Conservation (phyloP, 2,888 invertebrate genomes). For the Falcaria lacertinaria region DNA sequence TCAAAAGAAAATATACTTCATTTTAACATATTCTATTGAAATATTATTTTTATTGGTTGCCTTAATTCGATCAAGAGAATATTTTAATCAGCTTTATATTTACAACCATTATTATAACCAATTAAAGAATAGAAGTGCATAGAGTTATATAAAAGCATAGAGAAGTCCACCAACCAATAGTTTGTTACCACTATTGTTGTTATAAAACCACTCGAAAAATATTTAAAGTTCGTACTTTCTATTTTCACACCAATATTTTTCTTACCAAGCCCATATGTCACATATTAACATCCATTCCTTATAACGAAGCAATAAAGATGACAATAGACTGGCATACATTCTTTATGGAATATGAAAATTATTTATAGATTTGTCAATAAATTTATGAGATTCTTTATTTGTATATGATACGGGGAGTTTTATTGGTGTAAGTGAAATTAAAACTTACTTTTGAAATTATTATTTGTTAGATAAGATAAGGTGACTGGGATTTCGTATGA, state of each 20-base stretch:
- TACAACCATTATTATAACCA: too few relatives aligned
- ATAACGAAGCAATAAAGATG: conserved; percentile 14
- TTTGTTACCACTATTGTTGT: conserved; percentile 14
- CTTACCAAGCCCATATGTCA: conserved; percentile 32
- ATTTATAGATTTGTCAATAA: conserved; percentile 72
- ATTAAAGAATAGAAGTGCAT: too few relatives aligned
- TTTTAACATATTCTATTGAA: too few relatives aligned
- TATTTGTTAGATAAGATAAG: conserved; percentile 42
- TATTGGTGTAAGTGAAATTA: conserved; percentile 50
- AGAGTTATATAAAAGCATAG: too few relatives aligned
- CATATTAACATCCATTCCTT: conserved; percentile 7
- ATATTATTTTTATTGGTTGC: too few relatives aligned
- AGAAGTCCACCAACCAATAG: too few relatives aligned
- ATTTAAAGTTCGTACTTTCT: conserved; percentile 39
- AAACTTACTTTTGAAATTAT: conserved; percentile 32
- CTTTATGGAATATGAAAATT: conserved; percentile 20
- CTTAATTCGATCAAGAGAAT: too few relatives aligned
- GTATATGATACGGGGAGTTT: conserved; percentile 36
- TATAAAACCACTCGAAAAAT: conserved; percentile 13
- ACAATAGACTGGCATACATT: conserved; percentile 10
- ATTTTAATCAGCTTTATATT: too few relatives aligned
- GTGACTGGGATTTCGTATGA: conserved; percentile 34
- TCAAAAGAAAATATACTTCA: too few relatives aligned
- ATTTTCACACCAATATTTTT: conserved; percentile 58
- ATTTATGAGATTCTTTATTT: conserved; percentile 54